Percentiles rank a stretch among this genome's conserved stretches.
These are phyloP conservation scores for Escarpia spicata DNA, from an alignment of 2,888 invertebrate genomes.

Conservation along the genomic window DNA sequence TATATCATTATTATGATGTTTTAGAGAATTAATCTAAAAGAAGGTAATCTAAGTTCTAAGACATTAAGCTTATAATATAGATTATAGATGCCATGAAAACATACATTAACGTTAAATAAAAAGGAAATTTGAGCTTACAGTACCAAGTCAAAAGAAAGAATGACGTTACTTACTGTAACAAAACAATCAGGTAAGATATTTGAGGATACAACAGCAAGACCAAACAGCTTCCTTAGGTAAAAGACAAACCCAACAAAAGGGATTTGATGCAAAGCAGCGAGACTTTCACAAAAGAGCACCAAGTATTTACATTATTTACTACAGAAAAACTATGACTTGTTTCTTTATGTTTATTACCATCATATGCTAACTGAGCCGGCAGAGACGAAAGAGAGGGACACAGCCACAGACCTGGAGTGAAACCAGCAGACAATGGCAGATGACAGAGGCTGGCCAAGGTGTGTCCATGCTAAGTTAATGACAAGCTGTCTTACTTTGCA, in stretches of 20 bases:
- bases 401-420: neutral
- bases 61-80: too few relatives aligned
- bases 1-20: too few relatives aligned
- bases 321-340: neutral
- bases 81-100: too few relatives aligned
- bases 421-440: neutral
- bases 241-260: neutral
- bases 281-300: neutral
- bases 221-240: neutral
- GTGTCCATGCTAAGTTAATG: slow-evolving; percentile 1
- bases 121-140: neutral
- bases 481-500: slow-evolving; percentile 4
- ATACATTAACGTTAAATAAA: neutral
- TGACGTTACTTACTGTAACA: neutral
- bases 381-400: neutral
- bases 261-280: neutral
- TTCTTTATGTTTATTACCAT: neutral
- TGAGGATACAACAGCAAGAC: neutral
- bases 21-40: too few relatives aligned
- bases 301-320: neutral
- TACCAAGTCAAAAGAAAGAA: neutral
- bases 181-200: neutral
- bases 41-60: too few relatives aligned
- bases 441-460: neutral
- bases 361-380: neutral